Evolutionary conservation across 2,797 vertebrate species (phyloP).

Genomic region (Myiotriccus ornatus): DNA sequence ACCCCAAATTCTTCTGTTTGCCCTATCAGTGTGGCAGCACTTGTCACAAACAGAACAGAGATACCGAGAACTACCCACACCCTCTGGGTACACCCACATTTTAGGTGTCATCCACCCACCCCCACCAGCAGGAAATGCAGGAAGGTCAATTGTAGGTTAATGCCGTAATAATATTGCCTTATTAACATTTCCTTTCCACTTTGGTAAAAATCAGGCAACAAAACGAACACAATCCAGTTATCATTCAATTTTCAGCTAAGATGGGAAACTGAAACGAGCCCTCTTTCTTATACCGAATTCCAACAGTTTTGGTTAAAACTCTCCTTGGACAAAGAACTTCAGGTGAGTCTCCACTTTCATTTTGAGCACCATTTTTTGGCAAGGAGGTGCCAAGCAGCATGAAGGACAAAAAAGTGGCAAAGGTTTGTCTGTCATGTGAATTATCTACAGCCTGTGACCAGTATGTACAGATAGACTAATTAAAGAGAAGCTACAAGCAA

Average conservation of each 20-base stretch:
- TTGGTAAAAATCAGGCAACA: not conserved
- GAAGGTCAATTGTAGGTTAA: not conserved
- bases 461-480: not conserved
- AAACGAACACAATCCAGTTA: not conserved
- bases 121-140: not conserved
- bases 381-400: not conserved
- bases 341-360: not conserved
- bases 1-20: not conserved
- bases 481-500: not conserved
- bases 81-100: not conserved
- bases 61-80: not conserved
- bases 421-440: not conserved
- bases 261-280: not conserved
- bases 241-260: not conserved
- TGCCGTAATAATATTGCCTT: not conserved
- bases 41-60: conserved; percentile 29
- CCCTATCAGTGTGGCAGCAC: not conserved
- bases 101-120: not conserved
- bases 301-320: not conserved
- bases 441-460: not conserved
- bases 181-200: not conserved
- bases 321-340: not conserved
- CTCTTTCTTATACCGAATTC: not conserved
- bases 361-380: not conserved
- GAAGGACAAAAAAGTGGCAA: not conserved